Conservation (phyloP, 1,140 invertebrate genomes). For the Trissolcus basalis region DNA sequence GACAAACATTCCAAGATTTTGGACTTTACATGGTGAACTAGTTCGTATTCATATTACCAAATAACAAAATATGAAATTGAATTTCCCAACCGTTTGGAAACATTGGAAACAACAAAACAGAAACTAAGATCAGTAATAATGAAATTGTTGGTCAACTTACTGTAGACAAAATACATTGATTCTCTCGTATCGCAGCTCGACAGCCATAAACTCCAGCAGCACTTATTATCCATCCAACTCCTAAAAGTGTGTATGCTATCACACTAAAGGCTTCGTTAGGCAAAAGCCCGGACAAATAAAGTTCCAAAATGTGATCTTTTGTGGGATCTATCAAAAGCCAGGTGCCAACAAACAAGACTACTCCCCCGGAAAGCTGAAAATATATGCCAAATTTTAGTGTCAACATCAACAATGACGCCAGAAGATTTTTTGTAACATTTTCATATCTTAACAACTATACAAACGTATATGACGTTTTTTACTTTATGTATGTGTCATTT, state of each 20-base stretch:
- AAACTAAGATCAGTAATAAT: no score
- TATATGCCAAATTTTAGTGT: no score
- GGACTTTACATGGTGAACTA: no score
- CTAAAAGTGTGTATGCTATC: conserved; percentile 74
- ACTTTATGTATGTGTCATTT: no score
- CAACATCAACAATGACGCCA: no score
- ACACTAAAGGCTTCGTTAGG: conserved; percentile 73
- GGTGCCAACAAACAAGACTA: conserved; percentile 74
- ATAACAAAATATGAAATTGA: no score
- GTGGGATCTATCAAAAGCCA: conserved; percentile 75
- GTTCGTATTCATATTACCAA: no score
- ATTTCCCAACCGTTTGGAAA: no score
- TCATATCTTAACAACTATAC: no score
- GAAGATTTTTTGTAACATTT: no score
- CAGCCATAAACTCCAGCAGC: conserved; percentile 78
- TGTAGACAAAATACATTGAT: conserved; percentile 74
- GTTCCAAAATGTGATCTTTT: conserved; percentile 74
- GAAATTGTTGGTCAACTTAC: conserved; percentile 68
- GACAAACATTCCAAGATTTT: not conserved
- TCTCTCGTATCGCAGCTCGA: conserved; percentile 75
- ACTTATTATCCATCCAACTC: conserved; percentile 75
- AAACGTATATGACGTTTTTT: no score
- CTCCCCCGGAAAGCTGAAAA: conserved; percentile 73
- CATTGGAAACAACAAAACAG: no score
- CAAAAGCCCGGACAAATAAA: conserved; percentile 69